Percentiles rank a stretch among this genome's conserved stretches.
Evolutionary conservation across 2,888 invertebrate species (phyloP).

Genomic region (Amaurobius ferox): DNA sequence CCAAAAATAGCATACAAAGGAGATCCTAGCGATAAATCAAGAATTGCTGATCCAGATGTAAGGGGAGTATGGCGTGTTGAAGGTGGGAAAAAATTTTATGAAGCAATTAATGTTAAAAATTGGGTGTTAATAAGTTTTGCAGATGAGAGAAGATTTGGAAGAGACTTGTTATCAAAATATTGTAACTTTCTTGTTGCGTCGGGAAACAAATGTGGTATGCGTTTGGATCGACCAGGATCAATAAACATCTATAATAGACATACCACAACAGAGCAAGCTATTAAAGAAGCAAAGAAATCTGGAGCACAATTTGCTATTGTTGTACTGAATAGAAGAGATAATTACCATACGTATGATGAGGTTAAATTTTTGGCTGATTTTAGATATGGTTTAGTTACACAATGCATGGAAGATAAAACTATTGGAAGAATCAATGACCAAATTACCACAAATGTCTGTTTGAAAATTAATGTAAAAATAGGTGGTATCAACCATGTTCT

Average conservation of each 20-base stretch:
- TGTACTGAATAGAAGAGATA: neutral
- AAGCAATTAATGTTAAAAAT: neutral
- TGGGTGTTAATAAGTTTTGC: constrained; percentile 45
- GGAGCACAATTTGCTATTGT: constrained; percentile 26
- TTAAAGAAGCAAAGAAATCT: constrained; percentile 2
- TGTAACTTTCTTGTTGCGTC: neutral
- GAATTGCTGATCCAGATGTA: constrained; percentile 12
- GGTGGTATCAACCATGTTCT: constrained; percentile 81
- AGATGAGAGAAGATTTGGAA: neutral
- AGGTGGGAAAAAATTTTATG: neutral
- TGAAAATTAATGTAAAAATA: constrained; percentile 83
- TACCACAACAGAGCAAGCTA: neutral
- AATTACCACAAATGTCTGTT: constrained; percentile 75
- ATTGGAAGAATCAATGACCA: constrained; percentile 29
- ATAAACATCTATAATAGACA: neutral
- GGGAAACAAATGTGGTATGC: constrained; percentile 22
- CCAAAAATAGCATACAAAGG: constrained; percentile 21
- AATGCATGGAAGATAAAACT: constrained; percentile 79
- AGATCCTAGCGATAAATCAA: neutral
- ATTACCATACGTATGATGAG: constrained; percentile 25
- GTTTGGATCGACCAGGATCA: neutral
- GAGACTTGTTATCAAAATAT: neutral
- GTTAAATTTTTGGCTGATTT: constrained; percentile 75
- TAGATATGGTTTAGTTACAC: constrained; percentile 78
- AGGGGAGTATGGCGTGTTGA: constrained; percentile 22